These are phyloP conservation scores for Serilophus lunatus DNA, from an alignment of 2,113 vertebrate species.

Conservation along the genomic window DNA sequence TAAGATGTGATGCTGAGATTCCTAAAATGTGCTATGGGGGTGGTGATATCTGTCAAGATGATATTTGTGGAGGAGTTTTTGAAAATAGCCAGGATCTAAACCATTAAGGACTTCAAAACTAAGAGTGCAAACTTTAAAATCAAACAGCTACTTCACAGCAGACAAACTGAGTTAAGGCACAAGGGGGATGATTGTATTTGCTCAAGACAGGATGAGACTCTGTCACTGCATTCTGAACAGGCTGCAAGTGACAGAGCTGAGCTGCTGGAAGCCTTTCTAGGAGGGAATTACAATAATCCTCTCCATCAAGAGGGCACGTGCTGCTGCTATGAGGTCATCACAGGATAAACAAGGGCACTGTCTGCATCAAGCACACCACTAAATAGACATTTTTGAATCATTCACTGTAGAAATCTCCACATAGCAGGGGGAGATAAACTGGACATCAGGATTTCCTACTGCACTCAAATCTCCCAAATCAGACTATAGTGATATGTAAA, in stretches of 20 bases:
- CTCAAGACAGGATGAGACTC: neutral
- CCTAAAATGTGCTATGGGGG: slow-evolving; percentile 44
- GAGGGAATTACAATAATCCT: slow-evolving; percentile 66
- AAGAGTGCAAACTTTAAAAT: slow-evolving; percentile 35
- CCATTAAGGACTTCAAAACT: slow-evolving; percentile 34
- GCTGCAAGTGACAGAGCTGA: slow-evolving; percentile 55
- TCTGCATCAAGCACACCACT: neutral
- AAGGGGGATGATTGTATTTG: neutral
- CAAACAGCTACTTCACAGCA: slow-evolving; percentile 16
- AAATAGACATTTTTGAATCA: slow-evolving; percentile 33
- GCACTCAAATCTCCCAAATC: neutral
- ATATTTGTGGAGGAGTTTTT: slow-evolving; percentile 54
- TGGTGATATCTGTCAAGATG: slow-evolving; percentile 53
- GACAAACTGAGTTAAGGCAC: neutral
- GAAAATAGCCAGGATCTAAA: slow-evolving; percentile 37
- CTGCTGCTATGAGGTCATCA: slow-evolving; percentile 38
- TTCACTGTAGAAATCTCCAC: neutral
- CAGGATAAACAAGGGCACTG: slow-evolving; percentile 53
- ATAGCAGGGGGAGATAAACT: neutral
- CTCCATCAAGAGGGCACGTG: slow-evolving; percentile 40
- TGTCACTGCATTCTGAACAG: slow-evolving; percentile 4
- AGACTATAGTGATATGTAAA: neutral
- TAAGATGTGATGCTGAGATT: slow-evolving; percentile 44
- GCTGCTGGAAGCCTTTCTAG: slow-evolving; percentile 46
- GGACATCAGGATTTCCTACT: neutral